Evolutionary conservation across 2,113 vertebrate species (phyloP).

Genomic region (Lampris incognitus): DNA sequence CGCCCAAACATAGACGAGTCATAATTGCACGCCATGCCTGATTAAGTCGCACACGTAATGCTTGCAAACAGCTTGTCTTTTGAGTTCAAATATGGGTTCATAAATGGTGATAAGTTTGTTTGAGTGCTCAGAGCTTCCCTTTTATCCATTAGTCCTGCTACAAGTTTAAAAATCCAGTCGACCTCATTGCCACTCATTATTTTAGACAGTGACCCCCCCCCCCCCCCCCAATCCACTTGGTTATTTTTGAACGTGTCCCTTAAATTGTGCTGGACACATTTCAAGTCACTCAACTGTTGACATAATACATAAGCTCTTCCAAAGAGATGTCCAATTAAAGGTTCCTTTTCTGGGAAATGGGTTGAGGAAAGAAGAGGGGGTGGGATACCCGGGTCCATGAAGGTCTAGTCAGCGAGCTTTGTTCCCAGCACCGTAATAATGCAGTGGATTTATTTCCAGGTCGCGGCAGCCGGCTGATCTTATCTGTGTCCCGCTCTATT

Average conservation of each 20-base stretch:
- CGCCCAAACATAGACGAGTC: background rate
- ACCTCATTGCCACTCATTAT: too few relatives aligned
- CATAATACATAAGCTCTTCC: background rate
- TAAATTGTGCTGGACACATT: background rate
- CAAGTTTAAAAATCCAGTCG: background rate
- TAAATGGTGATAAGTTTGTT: background rate
- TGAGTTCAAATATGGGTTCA: background rate
- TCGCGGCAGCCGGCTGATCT: constrained; percentile 39
- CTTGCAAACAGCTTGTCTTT: background rate
- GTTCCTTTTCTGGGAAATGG: constrained; percentile 1
- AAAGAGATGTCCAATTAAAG: constrained; percentile 14
- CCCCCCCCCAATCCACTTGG: too few relatives aligned
- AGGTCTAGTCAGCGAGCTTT: constrained; percentile 1
- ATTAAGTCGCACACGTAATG: too few relatives aligned
- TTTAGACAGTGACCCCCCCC: too few relatives aligned
- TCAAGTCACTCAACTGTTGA: constrained; percentile 9
- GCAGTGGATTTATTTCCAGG: constrained; percentile 56
- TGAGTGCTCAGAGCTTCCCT: background rate
- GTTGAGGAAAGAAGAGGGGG: background rate
- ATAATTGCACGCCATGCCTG: too few relatives aligned
- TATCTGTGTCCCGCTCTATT: constrained; percentile 51
- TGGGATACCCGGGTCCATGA: background rate
- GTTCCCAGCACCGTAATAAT: constrained; percentile 25
- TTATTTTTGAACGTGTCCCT: background rate
- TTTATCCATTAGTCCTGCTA: background rate